Base-by-base conservation (phyloP, 2,888 invertebrate species). In the Dexiosoma caninum region DNA sequence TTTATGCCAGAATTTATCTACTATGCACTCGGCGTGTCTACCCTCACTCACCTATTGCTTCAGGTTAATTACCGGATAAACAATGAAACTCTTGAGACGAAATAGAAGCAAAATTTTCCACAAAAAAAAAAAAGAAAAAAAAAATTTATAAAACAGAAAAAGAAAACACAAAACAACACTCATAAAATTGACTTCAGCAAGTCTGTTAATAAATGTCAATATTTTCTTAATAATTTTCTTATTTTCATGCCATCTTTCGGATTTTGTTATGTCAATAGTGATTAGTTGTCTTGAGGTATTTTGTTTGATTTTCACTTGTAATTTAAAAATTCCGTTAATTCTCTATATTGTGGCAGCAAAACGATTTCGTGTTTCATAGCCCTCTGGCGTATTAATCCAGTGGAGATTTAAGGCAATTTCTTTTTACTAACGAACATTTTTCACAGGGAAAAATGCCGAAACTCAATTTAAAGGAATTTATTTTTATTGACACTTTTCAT, bases 41-140 rank as follows among this genome's bases (percentile, higher is more conserved):
- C 5, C 12, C 21, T 16, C 44, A 14, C 16, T 12, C 27, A n/a
- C 40, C 62, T 42, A 62, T 77, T 77, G 42, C 71, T 59, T 49
- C 32, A 64, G 70, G 77, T 77, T 70, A 77, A 77, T 77, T 77
- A 57, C 64, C 64, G 57, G 44, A 57, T 64, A 71, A 70, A 77
- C 57, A 77, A 57, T 49, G 55, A 64, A 77, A 55, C n/a, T 70
- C 14, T 30, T 35, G 35, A 14, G 32, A 46, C 27, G 10, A 42
- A 35, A 30, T 4, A 12, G 3, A 44, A 53, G n/a, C 10, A 21
- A 32, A 51, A 4, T 30, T 16, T n/a, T n/a, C n/a, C n/a, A n/a
- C n/a, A 12, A 37, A 46, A 16, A 12, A 40, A 53, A 64, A 14
- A 2, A 1, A 16, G 8, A 7, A 12, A 44, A 69, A 14, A 9